Conservation (phyloP, 2,113 vertebrate genomes). For the Rhodinocichla rosea region DNA sequence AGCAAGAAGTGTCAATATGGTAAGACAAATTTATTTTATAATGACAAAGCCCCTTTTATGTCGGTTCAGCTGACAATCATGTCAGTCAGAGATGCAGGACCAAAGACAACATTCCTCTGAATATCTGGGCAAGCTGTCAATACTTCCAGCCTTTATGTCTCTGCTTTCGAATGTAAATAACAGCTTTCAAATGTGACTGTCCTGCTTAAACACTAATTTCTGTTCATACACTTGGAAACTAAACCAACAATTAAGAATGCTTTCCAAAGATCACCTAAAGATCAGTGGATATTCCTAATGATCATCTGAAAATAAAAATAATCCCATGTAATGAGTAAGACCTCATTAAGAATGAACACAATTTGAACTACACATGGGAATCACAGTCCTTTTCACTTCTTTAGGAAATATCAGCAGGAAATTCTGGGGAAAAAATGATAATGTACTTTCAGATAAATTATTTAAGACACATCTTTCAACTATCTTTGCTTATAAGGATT, state of each 20-base stretch:
- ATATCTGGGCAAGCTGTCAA: background rate
- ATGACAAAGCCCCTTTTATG: background rate
- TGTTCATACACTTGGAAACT: background rate
- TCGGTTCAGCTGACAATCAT: background rate
- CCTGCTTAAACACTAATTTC: background rate
- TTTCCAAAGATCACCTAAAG: background rate
- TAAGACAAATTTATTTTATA: background rate
- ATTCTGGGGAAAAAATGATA: background rate
- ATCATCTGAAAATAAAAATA: background rate
- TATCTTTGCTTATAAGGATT: constrained; percentile 5
- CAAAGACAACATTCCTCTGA: background rate
- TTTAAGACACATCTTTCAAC: background rate
- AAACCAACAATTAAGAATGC: background rate
- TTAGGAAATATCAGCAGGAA: background rate
- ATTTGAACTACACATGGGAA: background rate
- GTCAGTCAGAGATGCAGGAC: background rate
- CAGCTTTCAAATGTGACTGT: background rate
- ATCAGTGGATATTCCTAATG: background rate
- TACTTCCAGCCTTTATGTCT: background rate
- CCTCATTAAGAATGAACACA: background rate
- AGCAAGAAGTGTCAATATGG: background rate
- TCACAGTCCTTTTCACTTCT: background rate
- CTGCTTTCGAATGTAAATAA: background rate
- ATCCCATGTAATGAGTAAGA: background rate
- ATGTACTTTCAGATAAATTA: background rate